Percentiles rank a stretch among this genome's conserved stretches.
Evolutionary conservation across 1,140 invertebrate genomes (phyloP).

Genomic region (Trichomalopsis sarcophagae): DNA sequence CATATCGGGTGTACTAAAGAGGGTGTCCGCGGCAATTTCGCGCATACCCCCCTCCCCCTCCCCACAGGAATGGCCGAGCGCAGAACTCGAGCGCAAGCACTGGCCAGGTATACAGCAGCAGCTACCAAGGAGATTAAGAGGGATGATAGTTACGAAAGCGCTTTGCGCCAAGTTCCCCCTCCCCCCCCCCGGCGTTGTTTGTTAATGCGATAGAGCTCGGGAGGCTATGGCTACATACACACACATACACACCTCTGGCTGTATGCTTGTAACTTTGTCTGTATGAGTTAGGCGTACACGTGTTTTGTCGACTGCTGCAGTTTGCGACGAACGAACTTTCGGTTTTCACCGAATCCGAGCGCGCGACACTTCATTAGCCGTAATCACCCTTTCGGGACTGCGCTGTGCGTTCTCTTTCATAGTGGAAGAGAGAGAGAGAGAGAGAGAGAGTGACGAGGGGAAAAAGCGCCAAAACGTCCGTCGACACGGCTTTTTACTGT

Average conservation of each 20-base stretch:
- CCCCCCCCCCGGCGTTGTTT: constrained; percentile 8
- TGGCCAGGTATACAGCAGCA: background rate
- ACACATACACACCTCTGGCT: background rate
- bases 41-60: background rate
- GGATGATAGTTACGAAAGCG: constrained; percentile 56
- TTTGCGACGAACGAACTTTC: constrained; percentile 15
- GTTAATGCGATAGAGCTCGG: constrained; percentile 46
- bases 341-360: background rate
- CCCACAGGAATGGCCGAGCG: background rate
- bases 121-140: constrained; percentile 56
- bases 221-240: background rate
- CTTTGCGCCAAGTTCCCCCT: constrained; percentile 43
- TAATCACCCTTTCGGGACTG: constrained; percentile 17
- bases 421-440: no score
- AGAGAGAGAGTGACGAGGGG: background rate
- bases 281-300: constrained; percentile 31
- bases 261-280: constrained; percentile 5
- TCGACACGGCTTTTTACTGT: constrained; percentile 18
- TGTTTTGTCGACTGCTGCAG: constrained; percentile 31
- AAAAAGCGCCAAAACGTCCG: constrained; percentile 16
- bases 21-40: constrained; percentile 17
- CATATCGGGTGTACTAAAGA: background rate
- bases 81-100: background rate
- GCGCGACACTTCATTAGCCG: constrained; percentile 40
- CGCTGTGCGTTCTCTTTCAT: background rate